A percentile compares a stretch with the other conserved stretches of the same genome.
These are phyloP conservation scores for Gadus macrocephalus DNA, from an alignment of 2,113 vertebrate species.

Conservation along the genomic window DNA sequence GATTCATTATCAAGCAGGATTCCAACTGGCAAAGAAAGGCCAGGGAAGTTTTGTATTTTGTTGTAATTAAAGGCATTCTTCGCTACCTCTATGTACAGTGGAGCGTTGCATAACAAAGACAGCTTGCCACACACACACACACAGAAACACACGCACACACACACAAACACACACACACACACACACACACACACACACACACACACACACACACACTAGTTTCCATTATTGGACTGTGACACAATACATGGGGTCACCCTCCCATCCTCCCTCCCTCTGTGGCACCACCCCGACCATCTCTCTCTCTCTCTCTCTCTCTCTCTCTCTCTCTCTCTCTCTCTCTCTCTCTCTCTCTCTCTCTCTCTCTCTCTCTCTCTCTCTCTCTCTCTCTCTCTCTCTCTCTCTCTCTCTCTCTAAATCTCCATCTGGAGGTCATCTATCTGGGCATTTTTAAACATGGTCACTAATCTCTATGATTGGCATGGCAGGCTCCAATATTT, in stretches of 20 bases:
- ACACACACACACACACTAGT: too few relatives aligned
- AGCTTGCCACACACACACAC: background rate
- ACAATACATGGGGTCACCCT: conserved; percentile 35
- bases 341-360: background rate
- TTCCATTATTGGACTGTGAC: conserved; percentile 29
- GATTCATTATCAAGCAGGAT: conserved; percentile 19
- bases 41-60: conserved; percentile 11
- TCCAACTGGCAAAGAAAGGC: conserved; percentile 21
- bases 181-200: too few relatives aligned
- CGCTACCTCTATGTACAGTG: conserved; percentile 36
- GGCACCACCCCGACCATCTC: background rate
- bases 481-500: conserved; percentile 30
- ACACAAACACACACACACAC: too few relatives aligned
- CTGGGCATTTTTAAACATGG: conserved; percentile 50
- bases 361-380: conserved; percentile 15
- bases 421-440: conserved; percentile 51
- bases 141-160: too few relatives aligned
- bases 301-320: background rate
- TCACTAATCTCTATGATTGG: conserved; percentile 59
- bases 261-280: conserved; percentile 1
- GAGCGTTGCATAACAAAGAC: conserved; percentile 42
- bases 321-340: too few relatives aligned
- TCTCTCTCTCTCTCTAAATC: conserved; percentile 41
- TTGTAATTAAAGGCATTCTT: background rate
- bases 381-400: conserved; percentile 17